Conservation (phyloP, 1,140 invertebrate genomes). For the Pseudomyrmex sp. region DNA sequence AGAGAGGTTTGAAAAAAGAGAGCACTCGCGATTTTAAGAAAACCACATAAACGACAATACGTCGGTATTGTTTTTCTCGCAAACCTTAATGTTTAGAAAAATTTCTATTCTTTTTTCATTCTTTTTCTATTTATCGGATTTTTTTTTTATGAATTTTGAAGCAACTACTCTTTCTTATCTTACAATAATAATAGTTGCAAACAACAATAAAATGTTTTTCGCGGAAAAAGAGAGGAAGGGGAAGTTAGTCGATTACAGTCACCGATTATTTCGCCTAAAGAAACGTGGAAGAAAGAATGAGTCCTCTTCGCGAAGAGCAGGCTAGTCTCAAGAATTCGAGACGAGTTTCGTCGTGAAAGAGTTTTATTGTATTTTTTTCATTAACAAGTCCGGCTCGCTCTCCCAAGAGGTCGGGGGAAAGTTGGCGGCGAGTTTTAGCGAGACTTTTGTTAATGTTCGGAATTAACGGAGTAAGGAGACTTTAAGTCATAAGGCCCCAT, state of each 20-base stretch:
- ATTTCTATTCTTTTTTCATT: background rate
- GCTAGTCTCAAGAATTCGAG: conserved; percentile 69
- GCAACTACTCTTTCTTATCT: too few species aligned
- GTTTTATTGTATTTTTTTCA: conserved; percentile 85
- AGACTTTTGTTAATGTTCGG: conserved; percentile 85
- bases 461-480: conserved; percentile 85
- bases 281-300: conserved; percentile 46
- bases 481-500: conserved; percentile 85
- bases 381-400: conserved; percentile 80
- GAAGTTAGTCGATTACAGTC: background rate
- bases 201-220: background rate
- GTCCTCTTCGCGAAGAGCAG: conserved; percentile 58
- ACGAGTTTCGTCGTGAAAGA: conserved; percentile 73
- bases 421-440: conserved; percentile 83
- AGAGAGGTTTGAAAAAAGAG: background rate
- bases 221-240: background rate
- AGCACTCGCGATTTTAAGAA: conserved; percentile 7
- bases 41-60: background rate
- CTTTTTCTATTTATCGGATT: background rate
- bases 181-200: too few species aligned
- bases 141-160: background rate
- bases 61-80: background rate
- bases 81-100: background rate
- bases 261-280: conserved; percentile 49
- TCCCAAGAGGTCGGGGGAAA: conserved; percentile 76